phyloP scores from a whole-genome alignment of 2,113 vertebrate species.

The Phrynosoma blainvillii region DNA sequence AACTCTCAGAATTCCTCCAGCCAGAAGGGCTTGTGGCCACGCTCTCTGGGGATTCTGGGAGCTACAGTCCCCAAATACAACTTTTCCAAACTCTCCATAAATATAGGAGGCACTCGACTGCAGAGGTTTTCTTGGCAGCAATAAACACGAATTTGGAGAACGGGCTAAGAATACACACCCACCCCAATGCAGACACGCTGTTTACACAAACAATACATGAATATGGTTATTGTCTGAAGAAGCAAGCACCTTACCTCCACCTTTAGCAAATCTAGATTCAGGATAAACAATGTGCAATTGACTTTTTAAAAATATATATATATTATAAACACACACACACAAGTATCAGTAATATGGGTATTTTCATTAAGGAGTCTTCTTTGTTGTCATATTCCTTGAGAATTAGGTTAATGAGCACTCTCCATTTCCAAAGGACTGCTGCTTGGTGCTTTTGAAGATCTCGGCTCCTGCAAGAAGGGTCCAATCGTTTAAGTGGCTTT shows the following conservation, averaged over 20 bases:
- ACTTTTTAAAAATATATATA: constrained; percentile 10
- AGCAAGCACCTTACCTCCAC: not conserved
- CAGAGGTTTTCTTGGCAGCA: not conserved
- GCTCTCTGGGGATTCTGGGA: too few relatives aligned
- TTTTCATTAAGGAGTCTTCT: constrained; percentile 46
- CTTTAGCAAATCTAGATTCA: rapidly evolving
- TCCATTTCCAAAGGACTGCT: constrained; percentile 1
- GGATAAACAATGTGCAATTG: not conserved
- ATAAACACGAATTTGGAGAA: not conserved
- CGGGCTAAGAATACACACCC: not conserved
- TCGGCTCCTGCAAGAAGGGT: not conserved
- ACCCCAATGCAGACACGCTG: not conserved
- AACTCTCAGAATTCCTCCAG: too few relatives aligned
- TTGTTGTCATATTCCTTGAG: constrained; percentile 39
- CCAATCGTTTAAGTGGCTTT: constrained; percentile 10
- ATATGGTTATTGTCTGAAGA: not conserved
- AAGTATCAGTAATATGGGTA: constrained; percentile 16
- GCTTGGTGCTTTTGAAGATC: constrained; percentile 42
- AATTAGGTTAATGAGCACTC: constrained; percentile 31
- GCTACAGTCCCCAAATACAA: too few relatives aligned
- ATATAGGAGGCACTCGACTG: not conserved
- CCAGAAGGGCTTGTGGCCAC: too few relatives aligned
- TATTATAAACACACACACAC: not conserved
- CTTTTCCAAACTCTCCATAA: not conserved
- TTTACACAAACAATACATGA: not conserved